Evolutionary conservation across 2,888 invertebrate genomes (phyloP).

Genomic region (Aromia moschata): DNA sequence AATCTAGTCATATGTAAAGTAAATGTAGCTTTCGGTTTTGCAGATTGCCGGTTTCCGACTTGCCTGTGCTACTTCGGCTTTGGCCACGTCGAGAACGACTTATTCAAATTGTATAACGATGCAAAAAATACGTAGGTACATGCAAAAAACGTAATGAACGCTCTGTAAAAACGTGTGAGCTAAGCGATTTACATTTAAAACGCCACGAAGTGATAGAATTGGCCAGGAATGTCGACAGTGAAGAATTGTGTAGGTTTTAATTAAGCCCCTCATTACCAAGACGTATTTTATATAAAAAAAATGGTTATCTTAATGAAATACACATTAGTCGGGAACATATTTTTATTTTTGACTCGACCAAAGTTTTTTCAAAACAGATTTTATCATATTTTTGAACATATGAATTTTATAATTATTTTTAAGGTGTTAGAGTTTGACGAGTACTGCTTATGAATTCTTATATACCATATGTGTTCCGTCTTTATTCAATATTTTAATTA

Average conservation of each 20-base stretch:
- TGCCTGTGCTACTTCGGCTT: conserved; percentile 1
- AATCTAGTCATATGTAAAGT: conserved; percentile 1
- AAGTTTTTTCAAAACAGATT: too few species aligned
- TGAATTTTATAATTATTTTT: too few species aligned
- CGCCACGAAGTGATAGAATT: not conserved
- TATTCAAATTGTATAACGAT: not conserved
- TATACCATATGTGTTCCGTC: too few species aligned
- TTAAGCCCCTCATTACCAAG: too few species aligned
- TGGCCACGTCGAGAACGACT: not conserved
- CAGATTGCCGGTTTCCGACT: conserved; percentile 3
- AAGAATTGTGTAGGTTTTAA: not conserved
- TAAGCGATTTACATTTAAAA: conserved; percentile 4
- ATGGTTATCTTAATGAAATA: not conserved
- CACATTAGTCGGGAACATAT: not conserved
- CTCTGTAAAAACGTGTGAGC: conserved; percentile 4
- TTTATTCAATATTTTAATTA: too few species aligned
- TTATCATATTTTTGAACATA: too few species aligned
- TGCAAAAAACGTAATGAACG: not conserved
- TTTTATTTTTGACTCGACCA: too few species aligned
- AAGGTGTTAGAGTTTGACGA: too few species aligned
- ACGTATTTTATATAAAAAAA: not conserved
- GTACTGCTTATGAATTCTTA: too few species aligned
- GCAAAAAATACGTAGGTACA: not conserved
- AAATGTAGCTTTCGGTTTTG: conserved; percentile 11
- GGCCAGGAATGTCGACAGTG: not conserved